These are phyloP conservation scores for Geodia barretti DNA, from an alignment of 37 sponge, comb jelly and placozoan species.

Conservation along the genomic window DNA sequence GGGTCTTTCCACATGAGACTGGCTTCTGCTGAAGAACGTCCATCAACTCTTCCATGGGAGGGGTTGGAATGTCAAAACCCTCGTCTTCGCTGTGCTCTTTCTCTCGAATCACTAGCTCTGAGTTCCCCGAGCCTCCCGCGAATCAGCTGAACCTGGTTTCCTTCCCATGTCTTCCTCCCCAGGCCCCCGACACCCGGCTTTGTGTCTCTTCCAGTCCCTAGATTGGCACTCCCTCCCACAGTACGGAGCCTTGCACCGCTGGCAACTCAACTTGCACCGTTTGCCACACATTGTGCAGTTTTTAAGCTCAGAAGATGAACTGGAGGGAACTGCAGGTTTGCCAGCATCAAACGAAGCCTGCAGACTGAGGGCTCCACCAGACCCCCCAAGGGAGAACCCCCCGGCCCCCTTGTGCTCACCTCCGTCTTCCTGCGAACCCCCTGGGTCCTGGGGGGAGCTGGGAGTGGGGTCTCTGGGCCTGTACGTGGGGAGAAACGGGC, in stretches of 20 bases:
- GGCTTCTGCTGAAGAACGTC: neutral
- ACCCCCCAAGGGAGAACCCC: neutral
- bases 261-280: constrained; percentile 30
- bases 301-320: neutral
- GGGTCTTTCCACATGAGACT: neutral
- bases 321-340: neutral
- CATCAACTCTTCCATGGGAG: constrained; percentile 7
- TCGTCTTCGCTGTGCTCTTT: constrained; percentile 49
- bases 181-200: constrained; percentile 11
- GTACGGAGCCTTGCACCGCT: constrained; percentile 59
- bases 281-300: constrained; percentile 22
- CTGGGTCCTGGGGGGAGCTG: neutral
- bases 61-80: constrained; percentile 37
- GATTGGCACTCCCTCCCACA: constrained; percentile 63
- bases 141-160: too few species aligned
- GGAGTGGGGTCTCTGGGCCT: neutral
- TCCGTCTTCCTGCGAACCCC: neutral
- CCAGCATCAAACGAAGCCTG: neutral
- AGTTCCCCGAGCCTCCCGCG: neutral
- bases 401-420: neutral
- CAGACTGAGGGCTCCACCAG: neutral
- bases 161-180: neutral
- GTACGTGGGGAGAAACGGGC: constrained; percentile 25
- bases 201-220: constrained; percentile 64
- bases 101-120: neutral